These are phyloP conservation scores for Nephrotoma appendiculata DNA, from an alignment of 2,888 invertebrate genomes.

Conservation along the genomic window DNA sequence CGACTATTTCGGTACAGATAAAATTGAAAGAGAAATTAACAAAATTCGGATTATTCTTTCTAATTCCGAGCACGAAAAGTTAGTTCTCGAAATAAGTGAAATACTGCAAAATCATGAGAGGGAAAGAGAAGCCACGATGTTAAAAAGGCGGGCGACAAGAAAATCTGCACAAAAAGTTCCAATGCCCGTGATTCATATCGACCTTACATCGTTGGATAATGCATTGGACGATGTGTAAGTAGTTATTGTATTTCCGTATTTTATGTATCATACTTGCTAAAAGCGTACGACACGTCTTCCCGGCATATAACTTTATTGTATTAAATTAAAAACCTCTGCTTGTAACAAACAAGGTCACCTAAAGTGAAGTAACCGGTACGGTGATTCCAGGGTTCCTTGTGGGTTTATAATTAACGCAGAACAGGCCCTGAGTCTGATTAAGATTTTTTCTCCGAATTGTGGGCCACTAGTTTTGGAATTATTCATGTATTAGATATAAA, in stretches of 20 bases:
- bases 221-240: not conserved
- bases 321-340: too few relatives aligned
- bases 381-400: too few relatives aligned
- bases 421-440: too few relatives aligned
- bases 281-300: too few relatives aligned
- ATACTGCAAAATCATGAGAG: not conserved
- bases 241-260: not conserved
- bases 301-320: too few relatives aligned
- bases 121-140: not conserved
- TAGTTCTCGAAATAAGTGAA: not conserved
- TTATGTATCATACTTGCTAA: too few relatives aligned
- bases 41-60: constrained; percentile 20
- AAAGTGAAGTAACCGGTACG: too few relatives aligned
- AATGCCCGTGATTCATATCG: not conserved
- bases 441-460: too few relatives aligned
- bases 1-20: constrained; percentile 18
- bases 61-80: not conserved
- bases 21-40: constrained; percentile 20
- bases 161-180: not conserved
- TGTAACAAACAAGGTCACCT: too few relatives aligned
- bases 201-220: not conserved
- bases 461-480: too few relatives aligned
- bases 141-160: not conserved
- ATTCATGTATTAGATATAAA: too few relatives aligned
- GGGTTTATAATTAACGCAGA: too few relatives aligned